Base-by-base conservation (phyloP, 2,113 vertebrate genomes). In the Triplophysa tibetana region DNA sequence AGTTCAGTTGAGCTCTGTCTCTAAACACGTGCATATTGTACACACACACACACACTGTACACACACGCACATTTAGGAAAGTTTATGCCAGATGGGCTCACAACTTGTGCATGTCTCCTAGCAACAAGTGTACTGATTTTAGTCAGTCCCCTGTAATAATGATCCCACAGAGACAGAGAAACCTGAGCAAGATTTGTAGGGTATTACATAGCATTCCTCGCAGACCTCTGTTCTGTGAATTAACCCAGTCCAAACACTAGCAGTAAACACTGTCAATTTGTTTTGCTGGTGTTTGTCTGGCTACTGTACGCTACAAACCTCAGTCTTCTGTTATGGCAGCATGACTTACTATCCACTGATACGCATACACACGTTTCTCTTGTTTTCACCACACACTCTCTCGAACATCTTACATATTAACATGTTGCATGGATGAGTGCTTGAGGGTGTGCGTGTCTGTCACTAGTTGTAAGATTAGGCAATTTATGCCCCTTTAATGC, bases 51-150 rank as follows among this genome's bases (percentile, higher is more conserved):
- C 90, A 29, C n/a, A 38, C 33, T 38, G 33, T 38, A 7, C 33
- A 38, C 33, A 29, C 29, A 77, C 60, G 73, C 69, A 86, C 90
- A 29, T 88, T 90, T 90, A 87, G 92, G 91, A 89, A 88, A 91
- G 89, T 89, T 86, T 90, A 89, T 90, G 88, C 89, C 91, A 91
- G 93, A 91, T 89, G 91, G 91, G 91, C 91, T 93, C 93, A 90
- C 87, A 92, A 91, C 90, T 38, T 38, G 94, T 94, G 88, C 64
- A 87, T 86, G 90, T 94, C 88, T 94, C 94, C 90, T 94, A 94
- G 93, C 91, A 95, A 95, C 93, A 93, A 89, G 92, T 93, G 91
- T 81, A 88, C 88, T 77, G 89, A 82, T 38, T 38, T 38, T 38
- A 38, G 33, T 7, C 33, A 38, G 33, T 38, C 33, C 6, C 33